Conservation (phyloP, 2,797 vertebrate species). For the Rhinella marina region DNA sequence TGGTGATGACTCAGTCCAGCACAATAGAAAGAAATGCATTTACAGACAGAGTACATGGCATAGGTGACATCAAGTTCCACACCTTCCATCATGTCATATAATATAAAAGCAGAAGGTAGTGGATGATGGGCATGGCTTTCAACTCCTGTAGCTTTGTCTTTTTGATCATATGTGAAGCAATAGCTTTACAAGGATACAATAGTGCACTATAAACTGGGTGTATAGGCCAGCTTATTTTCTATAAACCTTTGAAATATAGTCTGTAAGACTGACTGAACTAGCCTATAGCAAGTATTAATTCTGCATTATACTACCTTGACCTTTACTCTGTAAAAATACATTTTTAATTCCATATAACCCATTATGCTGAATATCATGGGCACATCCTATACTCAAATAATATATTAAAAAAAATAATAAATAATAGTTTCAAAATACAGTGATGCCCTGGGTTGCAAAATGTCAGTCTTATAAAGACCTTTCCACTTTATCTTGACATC, state of each 20-base stretch:
- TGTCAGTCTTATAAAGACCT: no score
- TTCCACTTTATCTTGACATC: no score
- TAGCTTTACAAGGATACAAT: neutral
- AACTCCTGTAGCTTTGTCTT: neutral
- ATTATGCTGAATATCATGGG: neutral
- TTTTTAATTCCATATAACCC: neutral
- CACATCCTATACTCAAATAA: neutral
- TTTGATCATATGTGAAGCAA: neutral
- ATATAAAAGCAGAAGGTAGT: neutral
- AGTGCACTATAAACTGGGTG: neutral
- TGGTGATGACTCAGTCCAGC: slow-evolving; percentile 18
- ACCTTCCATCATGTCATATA: neutral
- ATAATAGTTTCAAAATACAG: no score
- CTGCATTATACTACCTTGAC: neutral
- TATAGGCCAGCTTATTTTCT: neutral
- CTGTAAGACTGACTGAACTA: neutral
- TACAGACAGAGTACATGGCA: slow-evolving; percentile 4
- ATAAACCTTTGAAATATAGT: neutral
- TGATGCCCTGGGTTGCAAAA: no score
- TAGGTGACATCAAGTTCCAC: neutral
- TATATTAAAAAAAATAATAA: no score
- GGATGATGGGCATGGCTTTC: neutral
- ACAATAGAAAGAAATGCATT: neutral
- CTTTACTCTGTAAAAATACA: neutral
- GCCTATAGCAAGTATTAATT: neutral